Conservation (phyloP, 2,113 vertebrate genomes). For the Rhinolophus ferrumequinum region DNA sequence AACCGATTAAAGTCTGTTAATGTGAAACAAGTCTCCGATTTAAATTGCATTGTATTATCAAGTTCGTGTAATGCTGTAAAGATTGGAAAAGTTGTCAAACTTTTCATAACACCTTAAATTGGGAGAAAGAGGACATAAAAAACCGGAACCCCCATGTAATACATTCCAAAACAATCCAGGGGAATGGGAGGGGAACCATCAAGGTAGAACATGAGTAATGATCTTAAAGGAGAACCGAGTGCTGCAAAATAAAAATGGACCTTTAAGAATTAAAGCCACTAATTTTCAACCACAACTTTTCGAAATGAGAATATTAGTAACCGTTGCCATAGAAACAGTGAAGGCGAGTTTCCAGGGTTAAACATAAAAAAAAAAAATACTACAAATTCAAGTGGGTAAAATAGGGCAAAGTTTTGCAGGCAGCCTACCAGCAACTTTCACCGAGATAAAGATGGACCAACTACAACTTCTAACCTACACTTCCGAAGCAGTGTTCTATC, state of each 20-base stretch:
- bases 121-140: not conserved
- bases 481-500: not conserved
- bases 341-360: not conserved
- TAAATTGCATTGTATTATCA: not conserved
- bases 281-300: conserved; percentile 16
- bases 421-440: not conserved
- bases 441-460: not conserved
- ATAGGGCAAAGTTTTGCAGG: not conserved
- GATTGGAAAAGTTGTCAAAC: not conserved
- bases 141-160: not conserved
- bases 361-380: not conserved
- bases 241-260: not conserved
- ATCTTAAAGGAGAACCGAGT: not conserved
- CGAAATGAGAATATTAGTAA: conserved; percentile 34
- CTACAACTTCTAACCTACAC: not conserved
- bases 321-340: conserved; percentile 44
- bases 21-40: not conserved
- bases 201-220: not conserved
- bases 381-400: conserved; percentile 33
- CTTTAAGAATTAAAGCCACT: conserved; percentile 49
- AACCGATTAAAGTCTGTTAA: not conserved
- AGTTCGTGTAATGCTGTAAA: not conserved
- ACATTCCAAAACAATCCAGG: conserved; percentile 23
- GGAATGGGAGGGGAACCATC: not conserved
- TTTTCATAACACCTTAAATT: conserved; percentile 19